A percentile compares a stretch with the other conserved stretches of the same genome.
Evolutionary conservation across 2,888 invertebrate genomes (phyloP).

Genomic region (Pollenia amentaria): DNA sequence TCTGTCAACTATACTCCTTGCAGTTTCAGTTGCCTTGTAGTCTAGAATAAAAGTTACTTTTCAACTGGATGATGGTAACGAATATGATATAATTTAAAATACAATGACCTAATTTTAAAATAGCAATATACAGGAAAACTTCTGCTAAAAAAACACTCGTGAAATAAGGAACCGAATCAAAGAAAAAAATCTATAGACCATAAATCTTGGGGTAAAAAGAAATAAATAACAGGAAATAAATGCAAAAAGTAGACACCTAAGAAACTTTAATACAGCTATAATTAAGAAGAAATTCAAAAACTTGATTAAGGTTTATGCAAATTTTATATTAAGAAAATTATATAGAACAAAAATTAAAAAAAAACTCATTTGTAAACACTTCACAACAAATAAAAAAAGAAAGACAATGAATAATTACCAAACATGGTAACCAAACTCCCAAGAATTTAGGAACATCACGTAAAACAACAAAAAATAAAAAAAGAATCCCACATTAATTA

Average conservation of each 20-base stretch:
- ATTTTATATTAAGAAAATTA: conserved; percentile 35
- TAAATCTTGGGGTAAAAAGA: not conserved
- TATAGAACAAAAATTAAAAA: not conserved
- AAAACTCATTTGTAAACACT: conserved; percentile 30
- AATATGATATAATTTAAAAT: conserved; percentile 49
- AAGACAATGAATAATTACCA: conserved; percentile 53
- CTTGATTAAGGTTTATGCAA: conserved; percentile 34
- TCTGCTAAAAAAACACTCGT: not conserved
- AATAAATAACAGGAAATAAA: conserved; percentile 48
- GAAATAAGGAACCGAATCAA: conserved; percentile 24
- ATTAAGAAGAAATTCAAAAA: conserved; percentile 38
- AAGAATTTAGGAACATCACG: not conserved
- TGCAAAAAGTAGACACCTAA: conserved; percentile 12
- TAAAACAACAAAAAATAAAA: not conserved
- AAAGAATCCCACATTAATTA: conserved; percentile 63
- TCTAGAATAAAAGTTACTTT: conserved; percentile 47
- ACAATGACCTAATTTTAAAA: conserved; percentile 70
- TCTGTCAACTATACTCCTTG: no score
- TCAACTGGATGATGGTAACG: conserved; percentile 44
- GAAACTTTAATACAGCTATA: conserved; percentile 5
- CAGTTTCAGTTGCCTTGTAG: conserved; percentile 24
- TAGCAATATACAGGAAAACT: conserved; percentile 55
- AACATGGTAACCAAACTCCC: not conserved
- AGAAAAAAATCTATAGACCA: conserved; percentile 32
- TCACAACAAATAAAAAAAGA: conserved; percentile 23